These are phyloP conservation scores for Drosophila bipectinata DNA, from an alignment of 1,140 invertebrate species.

Conservation along the genomic window DNA sequence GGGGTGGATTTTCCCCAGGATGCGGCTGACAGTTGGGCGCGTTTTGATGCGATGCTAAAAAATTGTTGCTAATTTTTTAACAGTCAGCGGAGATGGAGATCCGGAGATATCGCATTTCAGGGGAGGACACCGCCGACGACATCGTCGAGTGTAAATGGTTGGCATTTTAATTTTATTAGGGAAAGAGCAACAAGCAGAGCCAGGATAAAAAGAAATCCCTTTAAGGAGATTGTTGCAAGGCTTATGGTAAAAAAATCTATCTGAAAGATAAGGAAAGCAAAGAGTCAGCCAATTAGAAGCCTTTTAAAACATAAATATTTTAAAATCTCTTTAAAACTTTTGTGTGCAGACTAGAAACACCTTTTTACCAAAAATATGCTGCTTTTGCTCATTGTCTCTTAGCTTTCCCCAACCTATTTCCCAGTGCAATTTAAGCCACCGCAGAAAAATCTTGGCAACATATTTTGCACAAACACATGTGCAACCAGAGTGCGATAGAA, in stretches of 20 bases:
- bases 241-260: constrained; percentile 25
- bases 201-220: constrained; percentile 37
- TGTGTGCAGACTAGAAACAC: constrained; percentile 6
- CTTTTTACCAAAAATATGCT: constrained; percentile 29
- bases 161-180: constrained; percentile 77
- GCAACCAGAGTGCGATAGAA: background rate
- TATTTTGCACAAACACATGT: constrained; percentile 59
- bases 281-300: background rate
- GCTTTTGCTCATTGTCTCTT: constrained; percentile 62
- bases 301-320: background rate
- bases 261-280: constrained; percentile 3
- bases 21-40: constrained; percentile 70
- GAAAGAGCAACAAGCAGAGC: constrained; percentile 32
- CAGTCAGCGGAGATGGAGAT: constrained; percentile 44
- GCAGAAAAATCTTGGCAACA: constrained; percentile 69
- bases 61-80: constrained; percentile 81
- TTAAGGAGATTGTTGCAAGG: constrained; percentile 29
- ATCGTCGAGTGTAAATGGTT: constrained; percentile 69
- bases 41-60: constrained; percentile 76
- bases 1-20: constrained; percentile 41
- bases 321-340: background rate
- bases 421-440: constrained; percentile 72
- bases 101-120: constrained; percentile 62
- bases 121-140: background rate
- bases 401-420: constrained; percentile 34